Evolutionary conservation across 2,113 vertebrate species (phyloP).

Genomic region (Natator depressus): DNA sequence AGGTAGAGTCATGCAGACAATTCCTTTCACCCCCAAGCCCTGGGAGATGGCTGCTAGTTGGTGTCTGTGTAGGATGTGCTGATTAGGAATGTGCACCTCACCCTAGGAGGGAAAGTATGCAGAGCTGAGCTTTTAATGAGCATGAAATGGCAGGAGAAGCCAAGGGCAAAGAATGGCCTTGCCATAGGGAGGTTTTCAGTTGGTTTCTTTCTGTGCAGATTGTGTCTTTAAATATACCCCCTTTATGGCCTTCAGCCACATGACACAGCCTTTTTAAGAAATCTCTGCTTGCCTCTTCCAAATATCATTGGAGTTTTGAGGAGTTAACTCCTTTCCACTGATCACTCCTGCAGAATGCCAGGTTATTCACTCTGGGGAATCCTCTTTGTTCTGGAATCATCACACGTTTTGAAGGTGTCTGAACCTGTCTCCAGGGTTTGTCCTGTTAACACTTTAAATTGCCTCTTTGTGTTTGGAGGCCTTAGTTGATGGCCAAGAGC

Average conservation of each 20-base stretch:
- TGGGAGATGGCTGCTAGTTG: neutral
- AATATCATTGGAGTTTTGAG: neutral
- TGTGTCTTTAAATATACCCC: neutral
- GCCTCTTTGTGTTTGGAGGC: neutral
- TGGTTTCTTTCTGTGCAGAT: neutral
- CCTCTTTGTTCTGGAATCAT: neutral
- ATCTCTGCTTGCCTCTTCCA: neutral
- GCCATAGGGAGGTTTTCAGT: neutral
- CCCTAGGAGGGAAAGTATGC: neutral
- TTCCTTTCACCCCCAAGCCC: neutral
- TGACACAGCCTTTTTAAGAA: neutral
- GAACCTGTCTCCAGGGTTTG: neutral
- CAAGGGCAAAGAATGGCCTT: neutral
- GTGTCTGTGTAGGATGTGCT: neutral
- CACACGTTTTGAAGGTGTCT: neutral
- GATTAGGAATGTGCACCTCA: neutral
- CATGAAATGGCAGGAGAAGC: neutral
- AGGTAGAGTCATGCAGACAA: too few relatives aligned
- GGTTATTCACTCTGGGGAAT: neutral
- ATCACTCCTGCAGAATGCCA: neutral
- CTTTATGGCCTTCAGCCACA: neutral
- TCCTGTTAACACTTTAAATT: neutral
- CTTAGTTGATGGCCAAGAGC: too few relatives aligned
- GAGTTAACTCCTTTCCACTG: neutral
- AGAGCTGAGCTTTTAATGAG: neutral